These are phyloP conservation scores for Potamilus streckersoni DNA, from an alignment of 1,140 invertebrate species.

Conservation along the genomic window DNA sequence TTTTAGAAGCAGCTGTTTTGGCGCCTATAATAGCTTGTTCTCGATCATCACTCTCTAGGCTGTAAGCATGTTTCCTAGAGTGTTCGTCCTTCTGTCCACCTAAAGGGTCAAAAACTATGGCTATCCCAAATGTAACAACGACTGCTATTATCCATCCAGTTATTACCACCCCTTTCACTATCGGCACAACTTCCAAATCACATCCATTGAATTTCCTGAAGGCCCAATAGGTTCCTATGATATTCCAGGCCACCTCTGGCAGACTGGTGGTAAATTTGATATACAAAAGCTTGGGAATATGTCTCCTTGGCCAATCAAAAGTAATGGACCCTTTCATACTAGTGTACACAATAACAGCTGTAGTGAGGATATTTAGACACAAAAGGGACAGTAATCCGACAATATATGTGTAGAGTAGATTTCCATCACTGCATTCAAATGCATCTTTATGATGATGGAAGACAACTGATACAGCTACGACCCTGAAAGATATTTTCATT, in stretches of 20 bases:
- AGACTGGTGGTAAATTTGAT: constrained; percentile 73
- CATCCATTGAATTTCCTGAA: constrained; percentile 67
- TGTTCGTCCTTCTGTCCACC: constrained; percentile 48
- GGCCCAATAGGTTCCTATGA: constrained; percentile 84
- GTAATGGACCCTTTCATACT: constrained; percentile 65
- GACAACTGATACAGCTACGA: constrained; percentile 36
- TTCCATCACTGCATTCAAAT: constrained; percentile 27
- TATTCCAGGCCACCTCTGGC: constrained; percentile 82
- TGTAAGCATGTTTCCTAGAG: no score
- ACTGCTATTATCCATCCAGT: constrained; percentile 84
- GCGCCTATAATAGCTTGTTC: no score
- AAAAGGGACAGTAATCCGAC: constrained; percentile 50
- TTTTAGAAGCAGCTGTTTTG: no score
- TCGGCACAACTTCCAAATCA: constrained; percentile 38
- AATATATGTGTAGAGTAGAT: constrained; percentile 37
- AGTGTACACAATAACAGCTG: constrained; percentile 53
- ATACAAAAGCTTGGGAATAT: constrained; percentile 63
- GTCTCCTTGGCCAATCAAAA: constrained; percentile 55
- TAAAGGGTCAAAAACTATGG: constrained; percentile 83
- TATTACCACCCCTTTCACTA: constrained; percentile 74
- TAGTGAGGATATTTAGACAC: constrained; percentile 48
- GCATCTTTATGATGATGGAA: constrained; percentile 32
- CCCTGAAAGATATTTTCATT: constrained; percentile 20
- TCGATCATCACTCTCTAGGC: no score
- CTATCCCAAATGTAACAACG: constrained; percentile 79